Conservation (phyloP, 2,888 invertebrate species). For the Phorcus lineatus region DNA sequence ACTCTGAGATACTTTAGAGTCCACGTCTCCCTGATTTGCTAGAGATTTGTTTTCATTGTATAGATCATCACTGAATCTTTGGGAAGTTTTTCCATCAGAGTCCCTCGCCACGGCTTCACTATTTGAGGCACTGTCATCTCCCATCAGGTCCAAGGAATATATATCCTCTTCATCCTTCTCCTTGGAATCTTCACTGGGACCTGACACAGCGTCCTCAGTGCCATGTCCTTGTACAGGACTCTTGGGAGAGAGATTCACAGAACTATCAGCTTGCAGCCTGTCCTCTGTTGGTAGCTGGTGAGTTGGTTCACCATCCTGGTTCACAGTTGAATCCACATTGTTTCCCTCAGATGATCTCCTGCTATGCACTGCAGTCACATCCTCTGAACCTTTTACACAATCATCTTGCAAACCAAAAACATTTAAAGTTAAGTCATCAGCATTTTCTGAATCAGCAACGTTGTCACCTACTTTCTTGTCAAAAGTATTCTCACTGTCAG, state of each 20-base stretch:
- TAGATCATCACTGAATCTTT: too few relatives aligned
- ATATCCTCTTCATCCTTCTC: constrained; percentile 31
- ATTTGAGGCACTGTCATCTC: constrained; percentile 25
- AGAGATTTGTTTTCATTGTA: background rate
- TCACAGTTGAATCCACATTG: too few relatives aligned
- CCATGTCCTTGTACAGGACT: background rate
- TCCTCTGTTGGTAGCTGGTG: background rate
- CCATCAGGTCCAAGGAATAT: constrained; percentile 38
- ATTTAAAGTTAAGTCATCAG: too few relatives aligned
- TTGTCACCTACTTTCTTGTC: too few relatives aligned
- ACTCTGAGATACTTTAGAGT: constrained; percentile 13
- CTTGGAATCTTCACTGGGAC: background rate
- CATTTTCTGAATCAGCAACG: too few relatives aligned
- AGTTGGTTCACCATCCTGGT: too few relatives aligned
- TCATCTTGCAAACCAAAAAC: too few relatives aligned
- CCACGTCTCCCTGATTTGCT: background rate
- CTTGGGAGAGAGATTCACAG: background rate
- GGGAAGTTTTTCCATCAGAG: background rate
- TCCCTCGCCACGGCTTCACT: background rate
- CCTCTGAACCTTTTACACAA: too few relatives aligned
- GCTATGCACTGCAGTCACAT: too few relatives aligned
- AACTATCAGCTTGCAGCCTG: background rate
- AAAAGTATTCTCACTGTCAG: too few relatives aligned
- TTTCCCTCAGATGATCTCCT: too few relatives aligned
- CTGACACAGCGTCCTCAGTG: background rate